Percentiles rank a stretch among this genome's conserved stretches.
Evolutionary conservation across 1,140 invertebrate species (phyloP).

Genomic region (Philaenus spumarius): DNA sequence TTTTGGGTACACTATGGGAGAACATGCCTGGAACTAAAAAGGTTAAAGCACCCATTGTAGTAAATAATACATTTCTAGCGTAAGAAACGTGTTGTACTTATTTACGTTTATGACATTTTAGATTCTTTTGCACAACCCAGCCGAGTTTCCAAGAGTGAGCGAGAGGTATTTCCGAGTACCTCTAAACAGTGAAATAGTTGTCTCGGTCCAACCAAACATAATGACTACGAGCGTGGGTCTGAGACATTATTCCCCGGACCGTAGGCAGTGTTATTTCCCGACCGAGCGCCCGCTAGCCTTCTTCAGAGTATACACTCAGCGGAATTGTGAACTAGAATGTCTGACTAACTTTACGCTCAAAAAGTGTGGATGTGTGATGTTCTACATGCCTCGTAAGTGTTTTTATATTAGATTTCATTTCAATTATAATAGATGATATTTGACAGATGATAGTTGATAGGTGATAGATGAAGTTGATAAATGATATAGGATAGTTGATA

Average conservation of each 20-base stretch:
- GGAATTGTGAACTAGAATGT: constrained; percentile 41
- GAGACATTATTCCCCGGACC: constrained; percentile 43
- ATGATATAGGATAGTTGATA: too few relatives aligned
- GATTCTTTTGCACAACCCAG: constrained; percentile 53
- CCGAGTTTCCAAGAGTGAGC: constrained; percentile 49
- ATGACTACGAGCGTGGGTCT: constrained; percentile 53
- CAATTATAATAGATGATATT: too few relatives aligned
- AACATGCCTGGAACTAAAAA: too few relatives aligned
- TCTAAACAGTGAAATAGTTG: constrained; percentile 49
- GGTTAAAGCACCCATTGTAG: too few relatives aligned
- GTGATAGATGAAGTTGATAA: too few relatives aligned
- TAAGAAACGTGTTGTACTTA: too few relatives aligned
- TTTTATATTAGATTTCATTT: too few relatives aligned
- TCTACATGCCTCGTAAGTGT: constrained; percentile 57
- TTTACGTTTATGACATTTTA: too few relatives aligned
- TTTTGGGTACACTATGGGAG: too few relatives aligned
- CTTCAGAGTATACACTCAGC: constrained; percentile 46
- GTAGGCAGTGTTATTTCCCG: constrained; percentile 56
- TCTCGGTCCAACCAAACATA: constrained; percentile 53
- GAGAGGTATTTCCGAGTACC: constrained; percentile 52
- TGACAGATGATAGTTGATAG: too few relatives aligned
- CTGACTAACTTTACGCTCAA: constrained; percentile 36
- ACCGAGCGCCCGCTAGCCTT: constrained; percentile 51
- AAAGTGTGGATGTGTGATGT: constrained; percentile 45
- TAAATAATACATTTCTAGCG: too few relatives aligned